Percentiles rank a stretch among this genome's conserved stretches.
Conservation (phyloP, 2,888 invertebrate genomes). For the Ryuthela nishihirai region DNA sequence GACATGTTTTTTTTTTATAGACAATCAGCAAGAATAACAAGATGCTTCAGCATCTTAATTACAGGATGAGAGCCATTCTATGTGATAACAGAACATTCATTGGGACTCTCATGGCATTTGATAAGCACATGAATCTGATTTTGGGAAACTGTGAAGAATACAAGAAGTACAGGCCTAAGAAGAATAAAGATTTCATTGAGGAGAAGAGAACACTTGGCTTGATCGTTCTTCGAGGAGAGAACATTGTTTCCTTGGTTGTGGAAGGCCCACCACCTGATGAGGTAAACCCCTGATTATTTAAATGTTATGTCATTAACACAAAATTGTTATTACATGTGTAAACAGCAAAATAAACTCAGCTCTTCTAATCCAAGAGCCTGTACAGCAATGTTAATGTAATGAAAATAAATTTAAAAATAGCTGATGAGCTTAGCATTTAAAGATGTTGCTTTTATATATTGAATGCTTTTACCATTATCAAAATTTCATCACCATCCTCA, state of each 20-base stretch:
- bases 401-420: too few species aligned
- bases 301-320: background rate
- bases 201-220: slow-evolving; percentile 12
- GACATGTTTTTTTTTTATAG: slow-evolving; percentile 3
- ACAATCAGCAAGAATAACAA: slow-evolving; percentile 6
- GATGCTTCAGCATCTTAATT: slow-evolving; percentile 6
- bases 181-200: background rate
- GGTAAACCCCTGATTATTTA: background rate
- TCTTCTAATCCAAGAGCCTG: too few species aligned
- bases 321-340: too few species aligned
- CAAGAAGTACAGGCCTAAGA: slow-evolving; percentile 13
- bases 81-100: slow-evolving; percentile 26
- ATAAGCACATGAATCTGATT: slow-evolving; percentile 27
- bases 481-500: too few species aligned
- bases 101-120: slow-evolving; percentile 15
- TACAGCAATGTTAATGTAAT: too few species aligned
- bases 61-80: slow-evolving; percentile 17
- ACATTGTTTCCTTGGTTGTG: slow-evolving; percentile 14
- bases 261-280: slow-evolving; percentile 4
- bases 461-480: too few species aligned
- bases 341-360: too few species aligned
- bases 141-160: slow-evolving; percentile 8
- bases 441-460: too few species aligned
- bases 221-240: slow-evolving; percentile 14
- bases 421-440: too few species aligned